These are phyloP conservation scores for Gavia stellata DNA, from an alignment of 2,113 vertebrate genomes.

Conservation along the genomic window DNA sequence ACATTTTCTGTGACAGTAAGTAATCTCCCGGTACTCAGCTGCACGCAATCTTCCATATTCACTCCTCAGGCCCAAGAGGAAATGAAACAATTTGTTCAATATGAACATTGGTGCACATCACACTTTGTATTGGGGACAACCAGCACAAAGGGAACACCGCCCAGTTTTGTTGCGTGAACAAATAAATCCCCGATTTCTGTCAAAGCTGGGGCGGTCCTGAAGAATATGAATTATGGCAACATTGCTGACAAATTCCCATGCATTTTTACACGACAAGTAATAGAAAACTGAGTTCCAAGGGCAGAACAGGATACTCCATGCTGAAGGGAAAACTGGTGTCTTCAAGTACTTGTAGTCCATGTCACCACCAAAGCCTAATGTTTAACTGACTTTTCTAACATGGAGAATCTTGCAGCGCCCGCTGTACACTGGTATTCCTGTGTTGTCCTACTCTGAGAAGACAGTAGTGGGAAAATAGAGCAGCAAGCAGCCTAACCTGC, in stretches of 20 bases:
- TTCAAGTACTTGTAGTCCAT: not conserved
- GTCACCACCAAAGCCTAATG: not conserved
- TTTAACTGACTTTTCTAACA: not conserved
- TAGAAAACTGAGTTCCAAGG: not conserved
- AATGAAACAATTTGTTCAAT: not conserved
- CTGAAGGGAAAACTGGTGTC: not conserved
- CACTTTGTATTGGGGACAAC: not conserved
- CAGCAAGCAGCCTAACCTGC: not conserved
- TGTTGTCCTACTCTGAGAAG: not conserved
- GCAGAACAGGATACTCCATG: not conserved
- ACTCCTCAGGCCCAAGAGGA: not conserved
- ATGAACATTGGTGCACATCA: not conserved
- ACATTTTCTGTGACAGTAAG: not conserved
- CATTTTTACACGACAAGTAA: not conserved
- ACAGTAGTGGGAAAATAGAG: not conserved
- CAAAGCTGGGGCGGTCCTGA: not conserved
- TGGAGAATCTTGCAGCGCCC: not conserved
- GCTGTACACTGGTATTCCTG: fast-evolving
- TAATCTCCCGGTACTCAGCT: not conserved
- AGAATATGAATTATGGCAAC: not conserved
- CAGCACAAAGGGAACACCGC: not conserved
- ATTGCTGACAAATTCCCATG: not conserved
- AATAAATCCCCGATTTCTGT: not conserved
- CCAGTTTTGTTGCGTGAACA: not conserved
- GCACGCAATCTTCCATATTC: not conserved